Base-by-base conservation (phyloP, 2,113 vertebrate species). In the Heterocephalus glaber region DNA sequence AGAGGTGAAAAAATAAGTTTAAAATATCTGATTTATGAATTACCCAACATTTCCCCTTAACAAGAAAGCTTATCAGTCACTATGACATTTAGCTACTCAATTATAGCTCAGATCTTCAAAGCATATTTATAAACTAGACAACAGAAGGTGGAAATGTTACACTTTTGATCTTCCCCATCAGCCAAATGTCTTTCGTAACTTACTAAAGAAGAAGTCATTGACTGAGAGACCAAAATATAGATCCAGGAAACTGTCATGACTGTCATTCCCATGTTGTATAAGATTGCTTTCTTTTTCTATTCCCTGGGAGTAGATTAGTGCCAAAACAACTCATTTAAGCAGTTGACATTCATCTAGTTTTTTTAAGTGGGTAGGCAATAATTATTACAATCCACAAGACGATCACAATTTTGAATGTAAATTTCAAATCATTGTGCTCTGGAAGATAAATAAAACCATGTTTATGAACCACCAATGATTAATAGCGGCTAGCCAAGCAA, bases 71-170 rank as follows among this genome's bases (percentile, higher is more conserved):
- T 38, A 58, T 66, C 89, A 58, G 49, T 79, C 35, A 19, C 38
- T 30, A 60, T 28, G 13, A 61, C 56, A 94, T 60, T n/a, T 54
- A 90, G 7, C 30, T 85, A 49, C 80, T 80, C 84, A 58, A 28
- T 82, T 94, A 94, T 70, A 66, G 87, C 60, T 95, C 94, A 86
- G 77, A 89, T 96, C 93, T 95, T 94, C 66, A 90, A 58, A 63
- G 49, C 19, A 24, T 88, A 87, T 92, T 97, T 87, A 89, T 93
- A 97, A 96, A 96, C 7, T 33, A 95, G 76, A 81, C 47, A 90
- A 63, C 49, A 72, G 90, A 94, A 88, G 26, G 5, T 58, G 24
- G 58, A 90, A 90, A 95, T 35, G 38, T 41, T 81, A 85, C n/a
- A 79, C 24, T 86, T 94, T 89, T 96, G 72, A 95, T 91, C 72